These are phyloP conservation scores for Loripinus fragilis DNA, from an alignment of 2,888 invertebrate genomes.

Conservation along the genomic window DNA sequence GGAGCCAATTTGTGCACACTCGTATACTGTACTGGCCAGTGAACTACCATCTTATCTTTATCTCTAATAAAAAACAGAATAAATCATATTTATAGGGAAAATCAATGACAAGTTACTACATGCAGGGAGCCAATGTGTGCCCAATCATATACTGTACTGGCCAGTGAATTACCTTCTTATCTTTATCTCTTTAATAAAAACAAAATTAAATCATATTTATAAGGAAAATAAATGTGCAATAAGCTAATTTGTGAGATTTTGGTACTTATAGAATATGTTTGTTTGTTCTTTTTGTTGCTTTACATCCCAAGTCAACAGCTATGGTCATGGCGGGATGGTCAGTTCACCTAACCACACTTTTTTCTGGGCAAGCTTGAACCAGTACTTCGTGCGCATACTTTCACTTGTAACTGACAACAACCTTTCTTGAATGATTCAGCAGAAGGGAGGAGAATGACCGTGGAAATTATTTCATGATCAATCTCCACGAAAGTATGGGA, in stretches of 20 bases:
- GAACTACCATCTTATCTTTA: constrained; percentile 34
- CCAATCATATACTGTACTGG: background rate
- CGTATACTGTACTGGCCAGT: background rate
- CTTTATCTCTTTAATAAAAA: too few relatives aligned
- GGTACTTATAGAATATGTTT: too few relatives aligned
- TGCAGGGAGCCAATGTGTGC: background rate
- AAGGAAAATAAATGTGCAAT: background rate
- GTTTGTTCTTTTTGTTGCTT: background rate
- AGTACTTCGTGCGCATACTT: too few relatives aligned
- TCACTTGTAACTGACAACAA: too few relatives aligned
- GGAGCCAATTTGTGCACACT: background rate
- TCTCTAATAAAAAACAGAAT: constrained; percentile 19
- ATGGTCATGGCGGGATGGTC: background rate
- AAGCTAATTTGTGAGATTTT: too few relatives aligned
- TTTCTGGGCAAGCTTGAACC: background rate
- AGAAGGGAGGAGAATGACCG: too few relatives aligned
- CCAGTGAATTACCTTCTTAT: constrained; percentile 30
- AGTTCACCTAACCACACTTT: background rate
- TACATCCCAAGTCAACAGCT: background rate
- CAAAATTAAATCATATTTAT: background rate
- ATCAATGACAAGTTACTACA: background rate
- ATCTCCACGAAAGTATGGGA: too few relatives aligned
- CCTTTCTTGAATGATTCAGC: too few relatives aligned
- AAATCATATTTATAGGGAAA: too few relatives aligned
- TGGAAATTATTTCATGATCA: too few relatives aligned